Percentiles rank a stretch among this genome's conserved stretches.
phyloP scores from a whole-genome alignment of 2,113 vertebrate genomes.

The Steatornis caripensis region DNA sequence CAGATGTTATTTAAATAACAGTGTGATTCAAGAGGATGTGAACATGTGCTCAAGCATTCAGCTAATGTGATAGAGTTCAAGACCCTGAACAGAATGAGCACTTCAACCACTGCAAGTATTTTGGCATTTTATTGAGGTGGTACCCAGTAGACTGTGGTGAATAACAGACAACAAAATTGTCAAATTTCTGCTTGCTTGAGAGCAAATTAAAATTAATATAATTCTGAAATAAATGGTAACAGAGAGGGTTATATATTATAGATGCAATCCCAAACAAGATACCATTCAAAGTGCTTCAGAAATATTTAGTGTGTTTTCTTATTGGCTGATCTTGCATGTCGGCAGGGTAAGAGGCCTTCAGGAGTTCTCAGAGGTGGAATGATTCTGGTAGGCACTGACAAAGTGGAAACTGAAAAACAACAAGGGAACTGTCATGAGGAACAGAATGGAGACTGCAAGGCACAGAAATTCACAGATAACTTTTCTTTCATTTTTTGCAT shows the following conservation, averaged over 20 bases:
- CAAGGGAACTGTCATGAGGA: fast-evolving
- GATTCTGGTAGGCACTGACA: neutral
- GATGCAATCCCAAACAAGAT: neutral
- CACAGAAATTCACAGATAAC: neutral
- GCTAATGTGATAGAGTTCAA: neutral
- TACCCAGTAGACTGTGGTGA: neutral
- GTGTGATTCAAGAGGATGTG: neutral
- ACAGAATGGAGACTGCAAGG: neutral
- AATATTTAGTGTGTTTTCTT: neutral
- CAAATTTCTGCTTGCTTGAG: neutral
- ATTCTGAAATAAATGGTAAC: neutral
- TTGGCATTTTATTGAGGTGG: neutral
- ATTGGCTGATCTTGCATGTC: neutral
- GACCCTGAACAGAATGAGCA: neutral
- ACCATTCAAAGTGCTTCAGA: neutral
- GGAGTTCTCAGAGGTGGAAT: neutral
- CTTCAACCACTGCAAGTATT: neutral
- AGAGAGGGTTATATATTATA: neutral
- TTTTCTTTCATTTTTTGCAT: neutral
- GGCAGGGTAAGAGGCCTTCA: neutral
- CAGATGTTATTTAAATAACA: neutral
- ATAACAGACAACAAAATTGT: neutral
- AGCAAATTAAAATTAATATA: neutral
- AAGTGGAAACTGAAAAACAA: neutral
- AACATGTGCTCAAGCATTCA: neutral